Base-by-base conservation (phyloP, 2,113 vertebrate genomes). In the Melospiza melodia region DNA sequence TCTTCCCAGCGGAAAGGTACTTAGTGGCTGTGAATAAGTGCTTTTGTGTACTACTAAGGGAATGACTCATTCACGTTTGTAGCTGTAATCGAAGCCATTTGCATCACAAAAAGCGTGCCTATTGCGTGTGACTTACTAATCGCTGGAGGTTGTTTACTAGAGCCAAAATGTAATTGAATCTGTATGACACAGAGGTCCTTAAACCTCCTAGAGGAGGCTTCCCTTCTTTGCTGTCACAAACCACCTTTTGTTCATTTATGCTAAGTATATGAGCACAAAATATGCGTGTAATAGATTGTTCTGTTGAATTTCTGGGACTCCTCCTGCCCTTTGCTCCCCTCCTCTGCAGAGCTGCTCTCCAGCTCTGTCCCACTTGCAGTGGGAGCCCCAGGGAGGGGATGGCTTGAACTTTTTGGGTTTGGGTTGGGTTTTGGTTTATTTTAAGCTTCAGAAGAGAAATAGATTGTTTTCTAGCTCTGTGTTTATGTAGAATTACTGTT, bases 1-100 rank as follows among this genome's bases (percentile, higher is more conserved):
- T 86, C 98, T 99, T 95, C 99, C 99, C 41, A 99, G 99, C 84
- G 99, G 99, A 98, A 99, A 99, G 99, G 99, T 99, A 98, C 94
- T 94, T 72, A 57, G 57, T 71, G 10, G 59, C 55, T 94, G 86
- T 85, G 68, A 87, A 52, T 83, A 77, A 82, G 28, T 61, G 57
- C 5, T 92, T 67, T 90, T 81, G 25, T 87, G 4, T 78, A 37
- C 39, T 81, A 75, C 84, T 77, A 75, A 65, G 44, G 12, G 57
- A 69, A 49, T 90, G 86, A 84, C 24, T 92, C 44, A 54, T 82
- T 84, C 54, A 16, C 18, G 3, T 69, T 68, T 9, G 6, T 30
- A 49, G 28, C 66, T 93, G 54, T 79, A 76, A 87, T 61, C 20
- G 2, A 65, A 92, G 58, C 52, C 10, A 28, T 80, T 86, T 85